These are phyloP conservation scores for Bombus confusus DNA, from an alignment of 1,140 invertebrate species.

Conservation along the genomic window DNA sequence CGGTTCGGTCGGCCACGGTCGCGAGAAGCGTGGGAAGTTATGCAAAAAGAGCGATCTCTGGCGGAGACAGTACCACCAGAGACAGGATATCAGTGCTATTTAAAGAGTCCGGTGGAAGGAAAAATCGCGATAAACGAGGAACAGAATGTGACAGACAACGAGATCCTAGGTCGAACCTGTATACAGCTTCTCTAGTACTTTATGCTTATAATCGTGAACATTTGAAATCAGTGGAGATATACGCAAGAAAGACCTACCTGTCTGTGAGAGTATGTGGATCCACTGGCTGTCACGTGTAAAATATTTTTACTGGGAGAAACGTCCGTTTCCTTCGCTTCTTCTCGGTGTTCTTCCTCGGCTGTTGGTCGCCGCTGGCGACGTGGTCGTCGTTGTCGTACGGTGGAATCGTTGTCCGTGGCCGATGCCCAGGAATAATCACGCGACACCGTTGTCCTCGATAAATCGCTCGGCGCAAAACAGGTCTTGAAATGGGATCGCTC, in stretches of 20 bases:
- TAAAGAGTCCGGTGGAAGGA: not conserved
- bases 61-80: conserved; percentile 31
- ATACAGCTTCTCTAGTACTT: not conserved
- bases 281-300: conserved; percentile 48
- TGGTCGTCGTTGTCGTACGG: not conserved
- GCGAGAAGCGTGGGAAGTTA: conserved; percentile 68
- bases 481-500: conserved; percentile 57
- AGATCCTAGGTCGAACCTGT: not conserved
- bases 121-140: not conserved
- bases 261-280: not conserved
- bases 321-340: not conserved
- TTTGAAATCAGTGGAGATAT: conserved; percentile 52
- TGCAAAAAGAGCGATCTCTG: conserved; percentile 63
- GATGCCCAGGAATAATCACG: conserved; percentile 51
- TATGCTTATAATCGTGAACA: conserved; percentile 50
- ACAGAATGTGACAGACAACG: not conserved
- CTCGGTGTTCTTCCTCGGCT: not conserved
- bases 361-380: not conserved
- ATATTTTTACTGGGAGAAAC: conserved; percentile 57
- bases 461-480: conserved; percentile 60
- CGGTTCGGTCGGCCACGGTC: conserved; percentile 36
- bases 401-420: not conserved
- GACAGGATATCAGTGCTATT: conserved; percentile 23
- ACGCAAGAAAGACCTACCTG: conserved; percentile 5
- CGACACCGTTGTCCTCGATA: conserved; percentile 57